phyloP scores from a whole-genome alignment of 2,888 invertebrate species.

The Piscicola geometra region DNA sequence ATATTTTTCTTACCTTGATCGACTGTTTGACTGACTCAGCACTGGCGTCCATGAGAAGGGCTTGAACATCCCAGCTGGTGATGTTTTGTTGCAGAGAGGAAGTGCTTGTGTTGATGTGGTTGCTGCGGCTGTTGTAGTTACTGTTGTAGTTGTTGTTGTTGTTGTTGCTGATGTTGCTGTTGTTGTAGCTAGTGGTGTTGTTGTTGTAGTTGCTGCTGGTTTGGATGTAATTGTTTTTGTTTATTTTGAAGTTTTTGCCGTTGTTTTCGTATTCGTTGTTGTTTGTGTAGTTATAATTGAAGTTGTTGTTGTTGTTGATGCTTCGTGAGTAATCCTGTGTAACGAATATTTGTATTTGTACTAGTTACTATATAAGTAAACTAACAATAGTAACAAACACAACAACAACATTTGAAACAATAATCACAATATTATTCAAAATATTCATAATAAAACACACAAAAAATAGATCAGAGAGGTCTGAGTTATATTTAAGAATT shows the following conservation, averaged over 20 bases:
- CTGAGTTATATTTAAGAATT: not conserved
- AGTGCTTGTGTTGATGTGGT: not conserved
- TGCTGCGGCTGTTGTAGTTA: not conserved
- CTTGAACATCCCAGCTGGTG: slow-evolving; percentile 24
- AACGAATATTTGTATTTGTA: too few species aligned
- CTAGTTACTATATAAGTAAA: too few species aligned
- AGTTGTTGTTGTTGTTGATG: too few species aligned
- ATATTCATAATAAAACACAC: too few species aligned
- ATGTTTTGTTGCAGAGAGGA: slow-evolving; percentile 4
- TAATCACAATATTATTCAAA: too few species aligned
- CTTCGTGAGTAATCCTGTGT: too few species aligned
- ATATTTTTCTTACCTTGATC: slow-evolving; percentile 42
- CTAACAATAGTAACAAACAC: too few species aligned
- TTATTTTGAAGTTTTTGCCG: not conserved
- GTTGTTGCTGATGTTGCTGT: not conserved
- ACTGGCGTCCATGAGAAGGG: slow-evolving; percentile 33
- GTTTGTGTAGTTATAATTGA: too few species aligned
- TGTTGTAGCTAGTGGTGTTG: not conserved
- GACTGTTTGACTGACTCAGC: slow-evolving; percentile 43
- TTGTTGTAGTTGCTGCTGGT: not conserved
- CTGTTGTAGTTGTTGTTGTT: slow-evolving; percentile 11
- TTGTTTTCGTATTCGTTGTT: not conserved
- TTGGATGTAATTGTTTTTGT: not conserved
- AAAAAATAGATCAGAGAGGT: too few species aligned
- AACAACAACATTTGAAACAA: too few species aligned